Base-by-base conservation (phyloP, 2,113 vertebrate genomes). In the Chamaetylas fuelleborni region DNA sequence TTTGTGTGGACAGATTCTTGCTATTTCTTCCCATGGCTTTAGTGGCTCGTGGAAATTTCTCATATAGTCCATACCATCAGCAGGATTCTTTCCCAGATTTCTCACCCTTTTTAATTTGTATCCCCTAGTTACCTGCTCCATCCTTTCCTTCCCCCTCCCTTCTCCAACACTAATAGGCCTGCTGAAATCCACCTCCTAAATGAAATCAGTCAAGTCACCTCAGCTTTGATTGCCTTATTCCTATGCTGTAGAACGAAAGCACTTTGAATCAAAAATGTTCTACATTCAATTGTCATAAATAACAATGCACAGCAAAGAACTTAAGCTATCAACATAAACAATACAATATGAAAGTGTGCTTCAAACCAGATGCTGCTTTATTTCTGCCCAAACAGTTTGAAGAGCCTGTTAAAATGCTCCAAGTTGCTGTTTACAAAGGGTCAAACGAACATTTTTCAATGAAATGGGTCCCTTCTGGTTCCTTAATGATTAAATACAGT, bases 111-210 rank as follows among this genome's bases (percentile, higher is more conserved):
- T 98, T 97, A 97, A 98, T 98, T 97, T 95, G 97, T 98, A 98
- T 98, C 97, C 98, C 97, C 97, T 98, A 98, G 98, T 98, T 98
- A 99, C 98, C 95, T 98, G 97, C 97, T 98, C 96, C 95, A 94
- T 98, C 97, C 96, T 96, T 98, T 98, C 97, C 69, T 80, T 91
- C 78, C 81, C 48, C 62, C 93, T 95, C 81, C 74, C 65, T 88
- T 60, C 95, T 69, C 88, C 81, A 90, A 54, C 29, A 60, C 86
- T 96, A 97, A 96, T 87, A 93, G 87, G 92, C 86, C 91, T 86
- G 84, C 93, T 96, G 90, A 94, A 97, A 95, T 95, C 62, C 86
- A 92, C 96, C 86, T 96, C 61, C 86, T 95, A 97, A 97, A 96
- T 96, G 84, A 97, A 96, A 96, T 96, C 95, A 97, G 77, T 92